Evolutionary conservation across 2,113 vertebrate genomes (phyloP).

Genomic region (Rhipidura dahli): DNA sequence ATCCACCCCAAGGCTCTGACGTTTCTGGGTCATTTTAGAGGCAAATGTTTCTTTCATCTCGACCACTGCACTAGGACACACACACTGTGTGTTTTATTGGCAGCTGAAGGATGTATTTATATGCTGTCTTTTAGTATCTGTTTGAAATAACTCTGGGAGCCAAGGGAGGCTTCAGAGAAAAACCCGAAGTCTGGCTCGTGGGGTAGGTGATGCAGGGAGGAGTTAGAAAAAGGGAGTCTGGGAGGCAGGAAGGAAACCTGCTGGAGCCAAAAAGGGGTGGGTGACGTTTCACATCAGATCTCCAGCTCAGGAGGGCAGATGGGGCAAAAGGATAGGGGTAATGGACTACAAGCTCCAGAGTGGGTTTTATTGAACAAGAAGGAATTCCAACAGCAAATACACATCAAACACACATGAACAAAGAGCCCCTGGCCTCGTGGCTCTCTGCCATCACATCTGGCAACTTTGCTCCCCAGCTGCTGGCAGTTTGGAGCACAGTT

Average conservation of each 20-base stretch:
- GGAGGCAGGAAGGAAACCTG: neutral
- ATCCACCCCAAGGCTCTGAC: neutral
- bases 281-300: neutral
- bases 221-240: neutral
- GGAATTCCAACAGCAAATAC: neutral
- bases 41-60: neutral
- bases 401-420: neutral
- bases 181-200: neutral
- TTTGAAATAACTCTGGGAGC: neutral
- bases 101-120: neutral
- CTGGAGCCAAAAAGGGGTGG: neutral
- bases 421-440: neutral
- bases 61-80: neutral
- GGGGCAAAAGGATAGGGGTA: neutral
- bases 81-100: neutral
- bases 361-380: slow-evolving; percentile 33
- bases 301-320: neutral
- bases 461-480: neutral
- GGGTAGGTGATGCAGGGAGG: neutral
- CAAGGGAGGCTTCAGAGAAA: neutral
- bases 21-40: neutral
- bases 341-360: neutral
- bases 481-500: neutral
- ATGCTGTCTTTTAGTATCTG: neutral
- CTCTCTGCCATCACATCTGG: neutral